Base-by-base conservation (phyloP, 2,113 vertebrate species). In the Collichthys lucidus region DNA sequence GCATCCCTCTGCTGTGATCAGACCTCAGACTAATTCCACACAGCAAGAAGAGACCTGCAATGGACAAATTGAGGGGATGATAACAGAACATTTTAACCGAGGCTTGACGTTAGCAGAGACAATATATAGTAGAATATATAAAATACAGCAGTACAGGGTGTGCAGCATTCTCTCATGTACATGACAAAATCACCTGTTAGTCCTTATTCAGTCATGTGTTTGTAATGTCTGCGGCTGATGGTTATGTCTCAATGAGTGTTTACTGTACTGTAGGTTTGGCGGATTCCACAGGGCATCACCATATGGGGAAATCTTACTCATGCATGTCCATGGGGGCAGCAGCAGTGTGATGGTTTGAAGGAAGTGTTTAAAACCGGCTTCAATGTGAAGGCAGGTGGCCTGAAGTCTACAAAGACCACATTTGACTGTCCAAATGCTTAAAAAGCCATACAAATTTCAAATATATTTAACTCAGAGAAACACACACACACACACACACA, bases 231-330 rank as follows among this genome's bases (percentile, higher is more conserved):
- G 87, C 11, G 24, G 75, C 68, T 65, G 79, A 75, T 74, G 73
- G 68, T 78, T 40, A 29, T 66, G 64, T 86, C 74, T 70, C 46
- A 60, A 9, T 24, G 15, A 35, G 40, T 80, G 79, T 89, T 86
- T 89, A 83, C 65, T 77, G 59, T 57, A n/a, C 73, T 76, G 77
- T 80, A 83, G 84, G 49, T 80, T 88, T 52, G 63, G 60, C 66
- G 78, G 73, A 4, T 76, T 85, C 83, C 62, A 81, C 61, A 29
- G 69, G 74, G 49, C 78, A 59, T 46, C 35, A 56, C 62, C 86
- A 80, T 87, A 80, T 53, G 40, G 61, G 49, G 65, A 67, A 74
- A 82, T 24, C 19, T 29, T 52, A 22, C 70, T 81, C 79, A 75
- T 71, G 85, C 80, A 29, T 83, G 76, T 85, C 80, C 3, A 22